Conservation (phyloP, 1,140 invertebrate species). For the Zaprionus ornatus region DNA sequence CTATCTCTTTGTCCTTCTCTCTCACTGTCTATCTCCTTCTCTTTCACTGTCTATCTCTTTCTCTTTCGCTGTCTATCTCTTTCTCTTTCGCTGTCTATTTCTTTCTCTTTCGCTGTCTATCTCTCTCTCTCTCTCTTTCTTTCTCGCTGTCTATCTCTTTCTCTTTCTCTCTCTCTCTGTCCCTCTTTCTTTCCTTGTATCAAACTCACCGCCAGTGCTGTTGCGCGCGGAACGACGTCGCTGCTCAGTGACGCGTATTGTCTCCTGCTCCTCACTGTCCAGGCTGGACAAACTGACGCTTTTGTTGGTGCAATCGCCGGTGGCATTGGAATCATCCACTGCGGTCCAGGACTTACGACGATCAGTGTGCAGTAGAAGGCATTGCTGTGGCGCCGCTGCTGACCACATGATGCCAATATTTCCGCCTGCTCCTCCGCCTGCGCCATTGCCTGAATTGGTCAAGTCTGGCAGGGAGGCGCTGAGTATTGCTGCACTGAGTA, state of each 20-base stretch:
- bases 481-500: slow-evolving; percentile 65
- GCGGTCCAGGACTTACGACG: slow-evolving; percentile 92
- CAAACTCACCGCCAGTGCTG: slow-evolving; percentile 84
- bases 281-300: slow-evolving; percentile 85
- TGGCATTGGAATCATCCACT: slow-evolving; percentile 86
- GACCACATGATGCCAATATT: slow-evolving; percentile 64
- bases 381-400: slow-evolving; percentile 68
- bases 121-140: neutral
- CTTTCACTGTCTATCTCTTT: neutral
- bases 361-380: slow-evolving; percentile 84
- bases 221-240: slow-evolving; percentile 84
- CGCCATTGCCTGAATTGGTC: slow-evolving; percentile 39
- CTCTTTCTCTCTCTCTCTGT: neutral
- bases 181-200: neutral
- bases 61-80: neutral
- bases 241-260: slow-evolving; percentile 80
- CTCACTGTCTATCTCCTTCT: neutral
- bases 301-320: slow-evolving; percentile 79
- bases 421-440: slow-evolving; percentile 21
- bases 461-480: slow-evolving; percentile 86
- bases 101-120: too few species aligned
- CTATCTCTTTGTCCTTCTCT: too few species aligned
- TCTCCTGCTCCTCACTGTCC: slow-evolving; percentile 86
- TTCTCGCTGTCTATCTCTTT: neutral
- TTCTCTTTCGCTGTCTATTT: neutral